phyloP scores from a whole-genome alignment of 1,140 invertebrate species.

The Apis mellifera region DNA sequence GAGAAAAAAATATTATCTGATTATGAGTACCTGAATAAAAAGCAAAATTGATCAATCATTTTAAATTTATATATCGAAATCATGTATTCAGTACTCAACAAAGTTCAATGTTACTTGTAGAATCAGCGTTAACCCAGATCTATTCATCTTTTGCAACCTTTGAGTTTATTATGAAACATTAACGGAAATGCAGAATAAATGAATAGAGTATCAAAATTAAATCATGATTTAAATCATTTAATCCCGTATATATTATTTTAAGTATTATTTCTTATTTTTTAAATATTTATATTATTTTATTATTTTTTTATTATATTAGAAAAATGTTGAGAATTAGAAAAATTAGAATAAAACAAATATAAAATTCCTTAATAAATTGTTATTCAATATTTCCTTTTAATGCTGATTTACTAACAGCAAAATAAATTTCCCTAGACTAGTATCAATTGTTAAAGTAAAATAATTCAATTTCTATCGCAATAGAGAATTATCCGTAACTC shows the following conservation, averaged over 20 bases:
- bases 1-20: background rate
- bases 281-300: no score
- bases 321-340: background rate
- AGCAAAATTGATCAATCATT: background rate
- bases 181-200: background rate
- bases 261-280: background rate
- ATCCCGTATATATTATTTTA: no score
- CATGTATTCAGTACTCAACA: slow-evolving; percentile 17
- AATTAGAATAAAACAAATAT: background rate
- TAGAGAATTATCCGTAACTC: slow-evolving; percentile 1
- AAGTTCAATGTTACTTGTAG: slow-evolving; percentile 60
- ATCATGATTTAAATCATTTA: background rate
- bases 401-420: background rate
- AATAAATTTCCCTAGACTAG: background rate
- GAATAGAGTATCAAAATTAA: background rate
- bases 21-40: background rate
- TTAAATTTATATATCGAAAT: slow-evolving; percentile 31
- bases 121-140: slow-evolving; percentile 43
- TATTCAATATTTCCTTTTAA: background rate
- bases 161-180: background rate
- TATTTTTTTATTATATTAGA: background rate
- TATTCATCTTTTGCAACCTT: slow-evolving; percentile 15
- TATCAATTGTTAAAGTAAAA: background rate
- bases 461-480: slow-evolving; percentile 15
- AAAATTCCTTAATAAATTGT: background rate